Conservation (phyloP, 2,797 vertebrate species). For the Hirundo rustica region DNA sequence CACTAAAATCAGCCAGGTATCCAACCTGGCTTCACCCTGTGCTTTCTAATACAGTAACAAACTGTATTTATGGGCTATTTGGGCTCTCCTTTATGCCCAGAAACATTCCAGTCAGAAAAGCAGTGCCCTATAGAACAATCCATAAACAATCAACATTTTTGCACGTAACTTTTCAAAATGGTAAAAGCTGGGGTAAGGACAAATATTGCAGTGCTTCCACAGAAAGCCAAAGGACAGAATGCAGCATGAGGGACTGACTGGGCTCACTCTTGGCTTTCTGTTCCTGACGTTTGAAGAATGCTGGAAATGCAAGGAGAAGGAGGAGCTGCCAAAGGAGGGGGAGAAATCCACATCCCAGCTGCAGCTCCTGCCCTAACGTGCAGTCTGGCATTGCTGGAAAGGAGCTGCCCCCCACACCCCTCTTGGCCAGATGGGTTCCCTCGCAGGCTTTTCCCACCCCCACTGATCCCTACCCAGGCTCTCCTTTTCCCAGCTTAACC, state of each 20-base stretch:
- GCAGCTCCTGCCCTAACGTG: not conserved
- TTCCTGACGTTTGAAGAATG: not conserved
- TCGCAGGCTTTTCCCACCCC: not conserved
- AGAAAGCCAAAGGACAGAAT: not conserved
- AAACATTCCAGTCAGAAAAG: not conserved
- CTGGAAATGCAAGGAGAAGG: not conserved
- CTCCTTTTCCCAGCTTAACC: not conserved
- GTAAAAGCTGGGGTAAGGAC: not conserved
- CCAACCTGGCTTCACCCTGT: not conserved
- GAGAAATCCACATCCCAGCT: not conserved
- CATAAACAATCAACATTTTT: not conserved
- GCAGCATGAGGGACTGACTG: not conserved
- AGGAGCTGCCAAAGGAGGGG: not conserved
- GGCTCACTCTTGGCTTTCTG: not conserved
- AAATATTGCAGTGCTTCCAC: not conserved
- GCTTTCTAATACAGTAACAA: not conserved
- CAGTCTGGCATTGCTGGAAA: not conserved
- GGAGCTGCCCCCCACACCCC: not conserved
- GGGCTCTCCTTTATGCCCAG: not conserved
- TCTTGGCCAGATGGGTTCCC: not conserved
- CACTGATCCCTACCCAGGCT: not conserved
- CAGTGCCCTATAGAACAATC: not conserved
- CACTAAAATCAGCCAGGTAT: not conserved
- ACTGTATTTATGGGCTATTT: fast-evolving
- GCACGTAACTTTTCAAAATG: not conserved